These are phyloP conservation scores for Eumaeus atala DNA, from an alignment of 1,140 invertebrate genomes.

Conservation along the genomic window DNA sequence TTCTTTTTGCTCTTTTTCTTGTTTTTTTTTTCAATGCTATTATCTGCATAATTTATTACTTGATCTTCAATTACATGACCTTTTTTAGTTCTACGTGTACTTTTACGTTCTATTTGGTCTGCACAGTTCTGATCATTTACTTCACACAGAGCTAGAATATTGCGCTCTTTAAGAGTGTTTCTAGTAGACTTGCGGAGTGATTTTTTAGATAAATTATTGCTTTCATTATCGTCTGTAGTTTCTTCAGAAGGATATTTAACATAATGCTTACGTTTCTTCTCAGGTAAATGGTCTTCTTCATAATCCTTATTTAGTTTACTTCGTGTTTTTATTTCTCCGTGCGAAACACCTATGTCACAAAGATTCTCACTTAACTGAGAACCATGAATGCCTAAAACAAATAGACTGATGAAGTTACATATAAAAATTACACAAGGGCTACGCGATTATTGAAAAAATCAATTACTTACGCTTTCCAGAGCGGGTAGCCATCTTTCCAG, in stretches of 20 bases:
- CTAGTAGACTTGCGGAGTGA: slow-evolving; percentile 28
- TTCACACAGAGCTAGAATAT: slow-evolving; percentile 22
- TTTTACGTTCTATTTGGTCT: slow-evolving; percentile 12
- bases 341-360: slow-evolving; percentile 17
- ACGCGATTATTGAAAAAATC: neutral
- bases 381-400: slow-evolving; percentile 40
- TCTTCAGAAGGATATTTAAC: slow-evolving; percentile 48
- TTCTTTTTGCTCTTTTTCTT: slow-evolving; percentile 34
- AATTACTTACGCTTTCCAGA: slow-evolving; percentile 57
- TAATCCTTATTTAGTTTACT: slow-evolving; percentile 37
- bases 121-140: slow-evolving; percentile 20
- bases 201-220: slow-evolving; percentile 11
- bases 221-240: slow-evolving; percentile 19
- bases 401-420: slow-evolving; percentile 2
- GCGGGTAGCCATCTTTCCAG: slow-evolving; percentile 50
- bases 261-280: slow-evolving; percentile 46
- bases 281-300: slow-evolving; percentile 23
- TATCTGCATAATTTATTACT: slow-evolving; percentile 23
- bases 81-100: slow-evolving; percentile 32
- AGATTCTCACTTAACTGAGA: slow-evolving; percentile 27
- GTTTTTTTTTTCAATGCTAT: slow-evolving; percentile 34
- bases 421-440: neutral
- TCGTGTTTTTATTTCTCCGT: slow-evolving; percentile 41
- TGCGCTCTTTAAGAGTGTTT: slow-evolving; percentile 46
- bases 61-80: slow-evolving; percentile 14